Percentiles rank a stretch among this genome's conserved stretches.
Evolutionary conservation across 2,797 vertebrate genomes (phyloP).

Genomic region (Hipposideros larvatus): DNA sequence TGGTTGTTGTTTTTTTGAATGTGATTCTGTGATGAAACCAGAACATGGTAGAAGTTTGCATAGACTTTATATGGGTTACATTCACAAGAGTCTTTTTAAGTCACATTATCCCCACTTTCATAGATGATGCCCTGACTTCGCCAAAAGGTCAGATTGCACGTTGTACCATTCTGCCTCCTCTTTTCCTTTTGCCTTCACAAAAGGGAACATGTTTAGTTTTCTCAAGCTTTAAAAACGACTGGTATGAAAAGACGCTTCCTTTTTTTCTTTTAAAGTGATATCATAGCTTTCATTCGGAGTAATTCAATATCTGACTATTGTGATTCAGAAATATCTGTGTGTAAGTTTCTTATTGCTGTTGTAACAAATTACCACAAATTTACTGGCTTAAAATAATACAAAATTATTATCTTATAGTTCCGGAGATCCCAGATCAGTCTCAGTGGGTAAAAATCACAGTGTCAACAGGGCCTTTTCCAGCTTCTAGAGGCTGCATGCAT

Average conservation of each 20-base stretch:
- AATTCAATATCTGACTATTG: background rate
- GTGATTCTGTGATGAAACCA: constrained; percentile 25
- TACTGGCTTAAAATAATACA: background rate
- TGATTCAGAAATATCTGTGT: background rate
- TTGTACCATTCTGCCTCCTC: background rate
- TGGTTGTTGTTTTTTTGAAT: background rate
- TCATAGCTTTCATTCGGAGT: background rate
- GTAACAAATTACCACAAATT: background rate
- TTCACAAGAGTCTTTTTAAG: background rate
- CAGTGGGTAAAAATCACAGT: background rate
- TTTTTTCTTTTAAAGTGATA: background rate
- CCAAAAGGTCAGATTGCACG: background rate
- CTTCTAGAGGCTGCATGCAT: background rate
- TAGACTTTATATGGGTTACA: background rate
- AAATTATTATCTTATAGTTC: background rate
- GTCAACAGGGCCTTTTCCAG: background rate
- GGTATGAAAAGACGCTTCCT: background rate
- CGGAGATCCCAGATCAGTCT: background rate
- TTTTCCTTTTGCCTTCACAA: background rate
- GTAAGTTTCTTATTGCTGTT: background rate
- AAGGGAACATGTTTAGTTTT: background rate
- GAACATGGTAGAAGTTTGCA: background rate
- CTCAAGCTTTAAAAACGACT: background rate
- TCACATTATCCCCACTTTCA: background rate
- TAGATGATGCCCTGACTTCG: background rate